Base-by-base conservation (phyloP, 64 coral and sea anemone species). In the Dendrophyllia cribrosa region DNA sequence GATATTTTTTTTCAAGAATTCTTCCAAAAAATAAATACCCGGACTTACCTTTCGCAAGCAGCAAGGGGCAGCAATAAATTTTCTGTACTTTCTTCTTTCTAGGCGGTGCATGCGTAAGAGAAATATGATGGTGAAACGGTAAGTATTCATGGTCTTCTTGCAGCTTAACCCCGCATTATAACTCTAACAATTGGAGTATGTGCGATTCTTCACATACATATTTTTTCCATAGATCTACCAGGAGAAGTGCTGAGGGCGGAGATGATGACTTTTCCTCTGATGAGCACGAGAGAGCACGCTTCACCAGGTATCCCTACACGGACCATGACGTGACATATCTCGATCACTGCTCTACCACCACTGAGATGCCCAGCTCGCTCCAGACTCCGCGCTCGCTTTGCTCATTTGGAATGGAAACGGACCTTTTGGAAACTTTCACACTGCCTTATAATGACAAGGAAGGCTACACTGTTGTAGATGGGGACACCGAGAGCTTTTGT, bases 321-420 rank as follows among this genome's bases (percentile, higher is more conserved):
- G 79, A 62, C 9, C 79, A 63, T 47, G 22, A 43, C 23, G 59
- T 5, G 11, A 43, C 25, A 3, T 64, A 66, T 66, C 58, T 82
- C 8, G 79, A 82, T 20, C 34, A 82, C 59, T 82, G 79, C 43
- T 82, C 79, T 7, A 82, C 79, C 10, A 66, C 59, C 4, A 82
- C 79, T 47, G 79, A 82, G 79, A 82, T 82, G 79, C 59, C 79
- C 3, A 82, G 79, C 79, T 82, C 79, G 43, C 79, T 82, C 15
- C 79, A 65, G 58, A 82, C 58, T 8, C 79, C 58, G 3, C 59
- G 58, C 59, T 82, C 75, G 1, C 34, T 61, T 16, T 16, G 79
- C 79, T 82, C 75, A n/a, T 78, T 44, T 44, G 79, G 26, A 62
- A 59, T 46, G 59, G 79, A 82, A 19, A 82, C 79, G 47, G 79